phyloP scores from a whole-genome alignment of 2,797 vertebrate genomes.

The Epinephelus malabaricus region DNA sequence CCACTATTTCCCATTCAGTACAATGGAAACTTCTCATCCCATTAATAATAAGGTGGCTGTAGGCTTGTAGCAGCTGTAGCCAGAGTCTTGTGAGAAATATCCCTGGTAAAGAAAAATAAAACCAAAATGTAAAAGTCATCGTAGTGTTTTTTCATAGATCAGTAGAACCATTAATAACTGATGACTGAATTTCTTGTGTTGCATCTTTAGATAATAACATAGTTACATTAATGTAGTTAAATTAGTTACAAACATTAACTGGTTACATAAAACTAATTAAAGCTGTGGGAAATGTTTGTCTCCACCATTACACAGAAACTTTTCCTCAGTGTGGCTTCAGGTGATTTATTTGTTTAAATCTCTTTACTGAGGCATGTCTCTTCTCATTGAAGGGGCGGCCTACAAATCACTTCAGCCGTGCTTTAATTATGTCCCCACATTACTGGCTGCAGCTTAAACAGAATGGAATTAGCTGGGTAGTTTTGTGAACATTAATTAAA shows the following conservation, averaged over 20 bases:
- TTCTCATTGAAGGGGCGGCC: background rate
- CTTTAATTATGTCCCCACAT: conserved; percentile 4
- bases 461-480: background rate
- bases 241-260: background rate
- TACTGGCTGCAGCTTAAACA: background rate
- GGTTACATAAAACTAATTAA: background rate
- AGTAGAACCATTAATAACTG: conserved; percentile 25
- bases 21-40: too few relatives aligned
- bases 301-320: too few relatives aligned
- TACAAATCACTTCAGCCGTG: background rate
- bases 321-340: background rate
- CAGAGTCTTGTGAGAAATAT: background rate
- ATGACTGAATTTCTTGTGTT: conserved; percentile 7
- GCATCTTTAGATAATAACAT: background rate
- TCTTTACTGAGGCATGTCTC: background rate
- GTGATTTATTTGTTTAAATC: background rate
- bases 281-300: background rate
- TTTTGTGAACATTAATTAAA: conserved; percentile 4
- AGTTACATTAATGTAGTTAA: background rate
- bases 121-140: background rate
- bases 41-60: background rate
- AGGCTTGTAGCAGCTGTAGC: background rate
- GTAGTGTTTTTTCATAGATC: background rate
- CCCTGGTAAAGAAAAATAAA: conserved; percentile 55
- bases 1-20: background rate